Evolutionary conservation across 37 sponge, comb jelly and placozoan genomes (phyloP).

Genomic region (Axinella damicornis): DNA sequence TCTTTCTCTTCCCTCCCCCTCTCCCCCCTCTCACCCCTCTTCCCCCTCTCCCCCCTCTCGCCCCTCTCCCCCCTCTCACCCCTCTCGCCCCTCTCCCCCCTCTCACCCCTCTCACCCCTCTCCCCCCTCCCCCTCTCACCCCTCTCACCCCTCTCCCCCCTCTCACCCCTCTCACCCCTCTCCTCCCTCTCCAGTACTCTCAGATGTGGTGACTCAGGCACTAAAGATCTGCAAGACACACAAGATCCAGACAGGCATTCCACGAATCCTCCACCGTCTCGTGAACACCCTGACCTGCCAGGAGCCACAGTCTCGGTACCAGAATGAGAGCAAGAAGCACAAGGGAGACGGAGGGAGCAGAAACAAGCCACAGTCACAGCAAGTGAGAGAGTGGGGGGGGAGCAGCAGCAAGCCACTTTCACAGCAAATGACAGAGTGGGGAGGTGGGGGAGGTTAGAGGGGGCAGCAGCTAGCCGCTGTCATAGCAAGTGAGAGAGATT

Average conservation of each 20-base stretch:
- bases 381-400: not conserved
- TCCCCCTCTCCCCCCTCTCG: not conserved
- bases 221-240: constrained; percentile 43
- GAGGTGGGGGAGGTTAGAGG: not conserved
- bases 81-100: too few species aligned
- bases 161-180: not conserved
- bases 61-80: not conserved
- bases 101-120: too few species aligned
- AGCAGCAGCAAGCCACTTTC: constrained; percentile 4
- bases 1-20: too few species aligned
- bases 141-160: not conserved
- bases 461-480: not conserved
- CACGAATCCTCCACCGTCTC: constrained; percentile 17
- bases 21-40: too few species aligned
- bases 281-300: constrained; percentile 24
- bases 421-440: not conserved
- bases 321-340: constrained; percentile 31
- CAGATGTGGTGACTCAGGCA: constrained; percentile 52
- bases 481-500: not conserved
- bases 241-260: constrained; percentile 32
- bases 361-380: constrained; percentile 13
- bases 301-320: constrained; percentile 44
- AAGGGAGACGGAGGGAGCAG: not conserved
- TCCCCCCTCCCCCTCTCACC: too few species aligned
- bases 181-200: constrained; percentile 34